phyloP scores from a whole-genome alignment of 2,113 vertebrate genomes.

The Sminthopsis crassicaudata region DNA sequence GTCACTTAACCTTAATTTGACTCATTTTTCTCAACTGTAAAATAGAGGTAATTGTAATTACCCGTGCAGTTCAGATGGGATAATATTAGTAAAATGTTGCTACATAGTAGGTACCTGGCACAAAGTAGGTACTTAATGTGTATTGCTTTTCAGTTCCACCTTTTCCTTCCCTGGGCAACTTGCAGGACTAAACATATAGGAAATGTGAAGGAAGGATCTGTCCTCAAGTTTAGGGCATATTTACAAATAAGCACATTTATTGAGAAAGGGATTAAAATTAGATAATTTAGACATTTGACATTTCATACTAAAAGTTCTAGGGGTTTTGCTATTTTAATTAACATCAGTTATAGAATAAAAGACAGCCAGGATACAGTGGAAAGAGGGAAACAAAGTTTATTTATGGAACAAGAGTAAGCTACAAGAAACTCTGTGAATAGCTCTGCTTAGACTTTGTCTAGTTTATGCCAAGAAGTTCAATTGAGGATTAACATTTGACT shows the following conservation, averaged over 20 bases:
- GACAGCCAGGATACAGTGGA: background rate
- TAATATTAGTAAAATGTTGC: background rate
- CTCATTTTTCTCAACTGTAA: background rate
- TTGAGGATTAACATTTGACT: conserved; percentile 33
- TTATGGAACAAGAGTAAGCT: conserved; percentile 2
- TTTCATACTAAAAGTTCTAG: background rate
- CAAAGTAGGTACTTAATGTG: background rate
- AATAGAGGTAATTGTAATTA: background rate
- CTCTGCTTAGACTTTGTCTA: conserved; percentile 25
- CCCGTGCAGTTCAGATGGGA: background rate
- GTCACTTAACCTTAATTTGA: background rate
- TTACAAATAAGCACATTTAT: background rate
- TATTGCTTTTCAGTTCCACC: background rate
- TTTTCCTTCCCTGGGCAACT: background rate
- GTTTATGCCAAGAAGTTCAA: background rate
- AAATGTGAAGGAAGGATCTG: background rate
- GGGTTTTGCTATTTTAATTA: background rate
- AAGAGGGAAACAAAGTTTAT: background rate
- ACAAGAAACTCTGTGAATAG: conserved; percentile 12
- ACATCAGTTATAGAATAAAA: background rate
- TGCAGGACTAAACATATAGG: background rate
- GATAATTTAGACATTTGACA: background rate
- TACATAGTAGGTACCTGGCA: background rate
- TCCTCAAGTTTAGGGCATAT: background rate
- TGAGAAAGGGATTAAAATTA: background rate